Conservation (phyloP, 2,888 invertebrate genomes). For the Salpingus planirostris region DNA sequence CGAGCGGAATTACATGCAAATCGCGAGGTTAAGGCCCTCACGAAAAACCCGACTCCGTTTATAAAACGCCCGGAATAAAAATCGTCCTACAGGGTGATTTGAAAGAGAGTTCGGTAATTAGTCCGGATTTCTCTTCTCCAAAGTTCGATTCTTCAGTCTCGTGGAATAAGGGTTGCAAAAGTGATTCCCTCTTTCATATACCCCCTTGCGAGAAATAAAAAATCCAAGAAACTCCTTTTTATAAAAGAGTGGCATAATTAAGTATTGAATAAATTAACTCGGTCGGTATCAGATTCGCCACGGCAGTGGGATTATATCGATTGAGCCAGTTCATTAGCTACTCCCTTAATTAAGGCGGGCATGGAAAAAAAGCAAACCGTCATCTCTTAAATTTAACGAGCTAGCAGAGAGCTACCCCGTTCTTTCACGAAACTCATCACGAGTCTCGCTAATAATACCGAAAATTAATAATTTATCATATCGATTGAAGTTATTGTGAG, state of each 20-base stretch:
- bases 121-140: too few relatives aligned
- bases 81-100: too few relatives aligned
- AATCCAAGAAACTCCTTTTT: slow-evolving; percentile 19
- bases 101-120: too few relatives aligned
- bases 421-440: too few relatives aligned
- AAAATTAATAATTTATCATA: too few relatives aligned
- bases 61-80: slow-evolving; percentile 9
- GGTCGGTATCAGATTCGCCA: slow-evolving; percentile 36
- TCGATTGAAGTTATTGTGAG: too few relatives aligned
- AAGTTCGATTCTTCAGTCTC: too few relatives aligned
- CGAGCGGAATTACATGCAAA: slow-evolving; percentile 20
- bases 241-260: slow-evolving; percentile 32
- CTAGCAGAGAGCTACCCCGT: slow-evolving; percentile 21
- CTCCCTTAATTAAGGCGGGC: slow-evolving; percentile 35
- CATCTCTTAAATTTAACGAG: slow-evolving; percentile 24
- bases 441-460: too few relatives aligned
- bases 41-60: too few relatives aligned
- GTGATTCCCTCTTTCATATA: too few relatives aligned
- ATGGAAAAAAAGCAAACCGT: slow-evolving; percentile 25
- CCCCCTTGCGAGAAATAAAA: too few relatives aligned
- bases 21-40: slow-evolving; percentile 3
- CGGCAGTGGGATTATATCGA: slow-evolving; percentile 38
- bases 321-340: slow-evolving; percentile 39
- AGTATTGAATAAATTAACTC: slow-evolving; percentile 40
- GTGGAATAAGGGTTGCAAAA: too few relatives aligned